Conservation (phyloP, 2,797 vertebrate genomes). For the Varecia variegata region DNA sequence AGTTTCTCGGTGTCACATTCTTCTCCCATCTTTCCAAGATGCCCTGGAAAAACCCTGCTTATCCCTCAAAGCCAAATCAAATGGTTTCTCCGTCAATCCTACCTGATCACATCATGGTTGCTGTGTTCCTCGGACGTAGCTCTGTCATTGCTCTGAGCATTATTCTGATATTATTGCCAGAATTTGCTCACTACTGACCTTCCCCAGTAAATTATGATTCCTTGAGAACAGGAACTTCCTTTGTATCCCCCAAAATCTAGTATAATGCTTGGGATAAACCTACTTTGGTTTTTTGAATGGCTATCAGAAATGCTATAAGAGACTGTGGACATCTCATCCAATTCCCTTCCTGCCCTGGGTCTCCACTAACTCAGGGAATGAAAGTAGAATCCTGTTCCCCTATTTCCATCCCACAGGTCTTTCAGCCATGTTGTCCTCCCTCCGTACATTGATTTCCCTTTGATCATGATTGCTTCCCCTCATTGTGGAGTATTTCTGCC, state of each 20-base stretch:
- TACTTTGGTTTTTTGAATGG: neutral
- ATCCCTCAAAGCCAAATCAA: neutral
- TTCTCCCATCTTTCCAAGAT: neutral
- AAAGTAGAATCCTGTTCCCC: neutral
- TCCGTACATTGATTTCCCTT: rapidly evolving
- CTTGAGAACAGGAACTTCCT: neutral
- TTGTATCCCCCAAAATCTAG: neutral
- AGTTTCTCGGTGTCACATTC: neutral
- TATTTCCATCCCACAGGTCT: neutral
- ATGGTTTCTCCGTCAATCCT: neutral
- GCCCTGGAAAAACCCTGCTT: neutral
- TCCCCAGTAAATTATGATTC: neutral
- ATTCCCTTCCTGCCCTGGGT: neutral
- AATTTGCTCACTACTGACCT: neutral
- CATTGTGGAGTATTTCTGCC: neutral
- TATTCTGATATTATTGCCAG: neutral
- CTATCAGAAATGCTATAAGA: neutral
- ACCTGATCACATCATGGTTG: rapidly evolving
- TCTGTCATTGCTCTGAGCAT: neutral
- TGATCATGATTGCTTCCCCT: neutral
- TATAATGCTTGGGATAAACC: neutral
- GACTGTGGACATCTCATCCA: rapidly evolving
- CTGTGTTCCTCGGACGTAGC: neutral
- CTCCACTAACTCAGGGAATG: neutral
- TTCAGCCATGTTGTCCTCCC: rapidly evolving